Evolutionary conservation across 2,797 vertebrate genomes (phyloP), one percentile per base, ranked within the genome.

Genomic region (Sylvia borin): DNA sequence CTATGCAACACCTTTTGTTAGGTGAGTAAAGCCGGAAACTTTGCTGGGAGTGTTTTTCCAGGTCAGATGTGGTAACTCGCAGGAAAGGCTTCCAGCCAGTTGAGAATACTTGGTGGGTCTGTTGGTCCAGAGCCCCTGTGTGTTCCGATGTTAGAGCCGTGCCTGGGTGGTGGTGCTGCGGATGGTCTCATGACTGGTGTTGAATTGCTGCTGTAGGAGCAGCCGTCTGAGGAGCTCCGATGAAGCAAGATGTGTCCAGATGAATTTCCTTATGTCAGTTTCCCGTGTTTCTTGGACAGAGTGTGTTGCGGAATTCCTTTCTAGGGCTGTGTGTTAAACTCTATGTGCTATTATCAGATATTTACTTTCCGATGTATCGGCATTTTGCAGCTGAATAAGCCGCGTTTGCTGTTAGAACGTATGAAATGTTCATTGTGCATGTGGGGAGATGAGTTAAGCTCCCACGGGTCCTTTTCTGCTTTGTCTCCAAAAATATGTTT

Each of bases 1-100:
- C 1, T 27, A 0, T 55, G 1, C 58, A 27, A 7, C 6, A 2
- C 1, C 1, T 51, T 67, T 47, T 19, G 26, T 7, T 61, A 5
- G 32, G 24, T 36, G 21, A 34, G 20, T 27, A 13, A 67, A 65
- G 43, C 16, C 1, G 3, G 55, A n/a, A 57, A 4, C 36, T 13
- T 38, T 25, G 24, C 5, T 62, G 7, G 10, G 51, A 45, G 31
- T 26, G 7, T 36, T 73, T 53, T 16, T 14, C 24, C 5, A 16
- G 16, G 22, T 70, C 25, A 14, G 11, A 8, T 53, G 4, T 31
- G 40, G 7, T 48, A 9, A 36, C 4, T 8, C 16, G 5, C 4
- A 54, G 55, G 13, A 60, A 48, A 24, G 19, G 13, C 9, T 31
- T 62, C 57, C 51, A n/a, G 21, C 4, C 15, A 10, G 42, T 4